These are phyloP conservation scores for Bilobella aurantiaca DNA, from an alignment of 1,140 invertebrate genomes.

Conservation along the genomic window DNA sequence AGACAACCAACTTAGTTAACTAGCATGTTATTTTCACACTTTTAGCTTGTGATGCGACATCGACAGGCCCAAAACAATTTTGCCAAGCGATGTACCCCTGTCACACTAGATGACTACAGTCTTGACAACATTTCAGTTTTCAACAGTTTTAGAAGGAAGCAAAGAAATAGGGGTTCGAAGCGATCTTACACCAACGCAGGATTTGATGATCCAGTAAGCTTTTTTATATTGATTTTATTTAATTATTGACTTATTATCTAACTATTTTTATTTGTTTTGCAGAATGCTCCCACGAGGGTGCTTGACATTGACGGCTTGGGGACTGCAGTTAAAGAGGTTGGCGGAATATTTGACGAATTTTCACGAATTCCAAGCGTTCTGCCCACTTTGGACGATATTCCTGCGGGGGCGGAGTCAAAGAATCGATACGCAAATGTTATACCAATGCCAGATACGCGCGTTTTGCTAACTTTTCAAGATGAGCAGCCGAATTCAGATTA, in stretches of 20 bases:
- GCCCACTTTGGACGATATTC: conserved; percentile 67
- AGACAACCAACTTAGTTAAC: no score
- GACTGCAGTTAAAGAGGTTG: conserved; percentile 59
- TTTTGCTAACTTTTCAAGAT: conserved; percentile 53
- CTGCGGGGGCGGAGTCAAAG: conserved; percentile 72
- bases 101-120: conserved; percentile 76
- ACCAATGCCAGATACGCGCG: conserved; percentile 77
- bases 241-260: no score
- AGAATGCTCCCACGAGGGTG: conserved; percentile 58
- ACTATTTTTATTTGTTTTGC: conserved; percentile 22
- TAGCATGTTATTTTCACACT: conserved; percentile 3
- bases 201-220: conserved; percentile 74
- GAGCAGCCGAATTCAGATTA: conserved; percentile 70
- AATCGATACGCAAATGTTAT: conserved; percentile 90
- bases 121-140: conserved; percentile 77
- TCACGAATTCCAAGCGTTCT: conserved; percentile 62
- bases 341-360: conserved; percentile 62
- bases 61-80: conserved; percentile 57
- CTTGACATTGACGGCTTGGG: conserved; percentile 62
- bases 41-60: conserved; percentile 57
- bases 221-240: not conserved
- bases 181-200: conserved; percentile 79
- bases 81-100: conserved; percentile 72
- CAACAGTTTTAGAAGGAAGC: conserved; percentile 52
- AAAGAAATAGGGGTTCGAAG: conserved; percentile 57